Evolutionary conservation across 1,140 invertebrate genomes (phyloP), one percentile per base, ranked within the genome.

Genomic region (Diachasma alloeum): DNA sequence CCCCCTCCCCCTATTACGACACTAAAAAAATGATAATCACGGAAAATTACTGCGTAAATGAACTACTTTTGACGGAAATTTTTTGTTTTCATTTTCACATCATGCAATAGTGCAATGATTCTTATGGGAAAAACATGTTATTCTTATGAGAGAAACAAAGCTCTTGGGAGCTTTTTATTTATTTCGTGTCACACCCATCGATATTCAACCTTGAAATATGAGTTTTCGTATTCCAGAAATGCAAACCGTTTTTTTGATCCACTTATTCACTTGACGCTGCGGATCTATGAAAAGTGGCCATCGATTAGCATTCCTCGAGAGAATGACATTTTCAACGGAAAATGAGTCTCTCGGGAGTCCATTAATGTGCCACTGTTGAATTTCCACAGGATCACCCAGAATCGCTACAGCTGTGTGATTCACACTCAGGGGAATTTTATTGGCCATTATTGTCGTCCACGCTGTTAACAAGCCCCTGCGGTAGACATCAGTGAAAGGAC

Each of bases 201-300:
- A 31, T 31, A 3, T 2, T 31, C 31, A 6, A 31, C 31, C 6
- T 3, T 6, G 31, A 31, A 31, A 31, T 3, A 31, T 31, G 31
- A 6, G 2, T 31, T 3, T 3, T 31, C 2, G 31, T 6, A 31
- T 31, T 31, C 2, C 2, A 31, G 6, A 31, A 6, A 31, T 2
- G 31, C 31, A 31, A 31, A 75, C 93, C 91, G 93, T 93, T 81
- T 92, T 93, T 78, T 92, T 92, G 78, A 95, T 92, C 94, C 94
- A 94, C 80, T 93, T 93, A 74, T 93, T 93, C 0, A 93, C 94
- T 83, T 94, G 94, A 5, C 90, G 88, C 75, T 93, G 93, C 0
- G 94, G 94, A 85, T 95, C 94, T 75, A 95, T 94, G 85, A 95
- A 93, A 11, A 95, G 84, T 0, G 94, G 93, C 93, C 93, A 92